Percentiles rank a stretch among this genome's conserved stretches.
phyloP scores from a whole-genome alignment of 2,888 invertebrate species.

The Nymphalis urticae region DNA sequence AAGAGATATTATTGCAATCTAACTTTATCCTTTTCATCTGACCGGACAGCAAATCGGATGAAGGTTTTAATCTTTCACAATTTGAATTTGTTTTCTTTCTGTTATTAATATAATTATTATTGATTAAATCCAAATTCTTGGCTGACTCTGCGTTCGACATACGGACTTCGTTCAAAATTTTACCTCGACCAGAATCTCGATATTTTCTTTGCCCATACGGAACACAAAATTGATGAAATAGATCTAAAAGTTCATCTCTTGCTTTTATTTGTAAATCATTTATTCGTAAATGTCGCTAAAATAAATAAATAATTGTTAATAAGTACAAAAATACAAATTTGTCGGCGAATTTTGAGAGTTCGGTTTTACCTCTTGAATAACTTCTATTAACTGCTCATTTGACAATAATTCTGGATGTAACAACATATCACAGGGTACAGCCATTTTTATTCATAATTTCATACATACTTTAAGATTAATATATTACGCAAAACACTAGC shows the following conservation, averaged over 20 bases:
- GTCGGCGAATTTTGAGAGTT: not conserved
- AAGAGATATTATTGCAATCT: slow-evolving; percentile 47
- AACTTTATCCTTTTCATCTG: slow-evolving; percentile 70
- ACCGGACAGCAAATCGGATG: slow-evolving; percentile 63
- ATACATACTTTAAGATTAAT: slow-evolving; percentile 1
- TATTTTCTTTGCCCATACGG: slow-evolving; percentile 74
- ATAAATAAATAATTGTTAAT: slow-evolving; percentile 37
- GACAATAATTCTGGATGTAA: slow-evolving; percentile 72
- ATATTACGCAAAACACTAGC: not conserved
- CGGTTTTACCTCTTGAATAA: slow-evolving; percentile 66
- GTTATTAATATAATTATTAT: slow-evolving; percentile 40
- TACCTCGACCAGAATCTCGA: slow-evolving; percentile 68
- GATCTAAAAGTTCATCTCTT: slow-evolving; percentile 64
- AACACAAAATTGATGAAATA: slow-evolving; percentile 73
- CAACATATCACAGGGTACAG: slow-evolving; percentile 67
- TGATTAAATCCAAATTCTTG: slow-evolving; percentile 44
- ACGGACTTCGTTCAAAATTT: slow-evolving; percentile 62
- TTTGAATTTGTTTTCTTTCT: slow-evolving; percentile 42
- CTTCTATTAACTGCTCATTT: slow-evolving; percentile 64
- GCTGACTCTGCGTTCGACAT: slow-evolving; percentile 54
- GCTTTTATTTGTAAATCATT: slow-evolving; percentile 56
- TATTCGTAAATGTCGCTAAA: slow-evolving; percentile 66
- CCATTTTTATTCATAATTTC: slow-evolving; percentile 48
- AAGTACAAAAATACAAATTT: slow-evolving; percentile 1
- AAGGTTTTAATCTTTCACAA: slow-evolving; percentile 60